Base-by-base conservation (phyloP, 92 coral and sea anemone genomes). In the Zoanthus gigantus region DNA sequence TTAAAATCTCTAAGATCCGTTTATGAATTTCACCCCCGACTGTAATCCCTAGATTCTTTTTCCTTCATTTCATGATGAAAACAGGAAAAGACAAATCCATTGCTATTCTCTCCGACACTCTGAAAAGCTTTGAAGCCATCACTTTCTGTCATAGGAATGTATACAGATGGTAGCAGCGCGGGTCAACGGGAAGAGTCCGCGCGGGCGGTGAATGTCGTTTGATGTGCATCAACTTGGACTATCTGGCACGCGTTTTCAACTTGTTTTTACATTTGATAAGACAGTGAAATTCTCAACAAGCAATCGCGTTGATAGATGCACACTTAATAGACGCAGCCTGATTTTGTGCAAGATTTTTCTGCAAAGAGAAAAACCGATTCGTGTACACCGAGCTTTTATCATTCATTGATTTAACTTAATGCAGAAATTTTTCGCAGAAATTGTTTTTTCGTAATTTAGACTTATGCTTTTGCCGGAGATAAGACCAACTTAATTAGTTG, bases 71-170 rank as follows among this genome's bases (percentile, higher is more conserved):
- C 85, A 83, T 83, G 88, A 86, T 82, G 84, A 83, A 88, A 89
- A 93, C 95, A 91, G 96, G 95, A 93, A 94, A 88, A 84, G 95
- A 82, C 89, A 93, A 88, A 88, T 88, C 87, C 92, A 91, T 45
- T 72, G 61, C 63, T 75, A 61, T 58, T 68, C 85, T 65, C 75
- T 81, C 85, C 18, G 75, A 81, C 75, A 71, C 74, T 66, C 85
- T 81, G 85, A 81, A 67, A 81, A 81, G 85, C 76, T 48, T 81
- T 45, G 69, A 65, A 23, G 74, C 61, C 23, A 37, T 37, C 42
- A 37, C 4, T 71, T 81, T 66, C 23, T 67, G 85, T 81, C 85
- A 81, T 17, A 81, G 85, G 85, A 81, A 81, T 81, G 75, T 81
- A 81, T 71, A 81, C 85, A 81, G 9, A 81, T 16, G 45, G 85